A percentile compares a stretch with the other conserved stretches of the same genome.
Conservation (phyloP, 2,797 vertebrate species). For the Geotrypetes seraphini region DNA sequence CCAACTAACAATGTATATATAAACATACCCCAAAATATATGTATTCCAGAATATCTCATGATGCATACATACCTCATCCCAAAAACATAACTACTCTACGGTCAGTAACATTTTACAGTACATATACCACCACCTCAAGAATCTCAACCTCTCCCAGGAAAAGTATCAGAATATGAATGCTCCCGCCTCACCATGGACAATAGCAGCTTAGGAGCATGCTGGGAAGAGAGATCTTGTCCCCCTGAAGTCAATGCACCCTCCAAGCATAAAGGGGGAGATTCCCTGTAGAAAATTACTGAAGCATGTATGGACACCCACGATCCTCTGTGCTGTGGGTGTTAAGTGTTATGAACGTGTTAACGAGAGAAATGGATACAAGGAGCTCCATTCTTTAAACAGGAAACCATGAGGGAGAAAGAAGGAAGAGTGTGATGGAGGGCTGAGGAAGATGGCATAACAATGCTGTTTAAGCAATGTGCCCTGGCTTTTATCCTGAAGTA, state of each 20-base stretch:
- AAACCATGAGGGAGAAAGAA: conserved; percentile 21
- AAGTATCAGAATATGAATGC: background rate
- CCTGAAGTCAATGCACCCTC: conserved; percentile 2
- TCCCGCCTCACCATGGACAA: too few relatives aligned
- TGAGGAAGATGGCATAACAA: conserved; percentile 8
- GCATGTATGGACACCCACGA: too few relatives aligned
- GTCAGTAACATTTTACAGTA: background rate
- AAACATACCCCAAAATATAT: too few relatives aligned
- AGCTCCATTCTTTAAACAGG: too few relatives aligned
- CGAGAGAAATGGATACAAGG: conserved; percentile 13
- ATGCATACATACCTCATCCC: too few relatives aligned
- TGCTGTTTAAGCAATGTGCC: conserved; percentile 7
- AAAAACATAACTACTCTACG: background rate
- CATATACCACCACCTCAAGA: background rate
- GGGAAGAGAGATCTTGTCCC: conserved; percentile 24
- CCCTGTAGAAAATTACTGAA: conserved; percentile 21
- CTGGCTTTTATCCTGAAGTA: conserved; percentile 71
- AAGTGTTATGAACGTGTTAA: too few relatives aligned
- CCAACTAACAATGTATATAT: too few relatives aligned
- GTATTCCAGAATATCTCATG: too few relatives aligned
- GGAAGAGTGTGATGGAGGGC: conserved; percentile 25
- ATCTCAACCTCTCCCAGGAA: too few relatives aligned
- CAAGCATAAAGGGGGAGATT: conserved; percentile 3
- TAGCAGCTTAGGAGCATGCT: conserved; percentile 32
- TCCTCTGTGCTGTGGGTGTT: too few relatives aligned